phyloP scores from a whole-genome alignment of 2,888 invertebrate genomes.

The Crossocerus cetratus region DNA sequence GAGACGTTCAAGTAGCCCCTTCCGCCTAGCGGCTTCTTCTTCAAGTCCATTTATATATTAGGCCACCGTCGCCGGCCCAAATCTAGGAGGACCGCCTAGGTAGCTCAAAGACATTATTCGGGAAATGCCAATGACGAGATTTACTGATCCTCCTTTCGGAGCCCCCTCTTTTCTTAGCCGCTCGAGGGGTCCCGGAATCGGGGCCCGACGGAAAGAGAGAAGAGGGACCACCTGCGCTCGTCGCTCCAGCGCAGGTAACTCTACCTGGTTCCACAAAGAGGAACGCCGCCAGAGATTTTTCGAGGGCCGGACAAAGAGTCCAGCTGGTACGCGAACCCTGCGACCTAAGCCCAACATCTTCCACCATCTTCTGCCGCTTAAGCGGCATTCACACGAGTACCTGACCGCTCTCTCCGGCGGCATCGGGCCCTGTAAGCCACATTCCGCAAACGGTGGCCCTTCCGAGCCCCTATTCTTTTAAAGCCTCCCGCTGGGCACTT shows the following conservation, averaged over 20 bases:
- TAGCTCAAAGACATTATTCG: slow-evolving; percentile 12
- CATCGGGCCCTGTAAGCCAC: slow-evolving; percentile 11
- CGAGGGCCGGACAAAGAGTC: slow-evolving; percentile 52
- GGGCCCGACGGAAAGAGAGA: slow-evolving; percentile 24
- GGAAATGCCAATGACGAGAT: slow-evolving; percentile 34
- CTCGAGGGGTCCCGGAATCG: slow-evolving; percentile 17
- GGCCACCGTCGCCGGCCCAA: neutral
- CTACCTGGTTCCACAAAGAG: slow-evolving; percentile 44
- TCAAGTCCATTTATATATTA: slow-evolving; percentile 15
- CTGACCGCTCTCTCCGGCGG: slow-evolving; percentile 10
- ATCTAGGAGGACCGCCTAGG: slow-evolving; percentile 6
- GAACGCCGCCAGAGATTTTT: slow-evolving; percentile 45
- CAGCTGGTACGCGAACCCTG: slow-evolving; percentile 46
- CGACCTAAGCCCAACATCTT: slow-evolving; percentile 32
- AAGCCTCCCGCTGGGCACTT: slow-evolving; percentile 1
- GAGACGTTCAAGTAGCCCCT: slow-evolving; percentile 3
- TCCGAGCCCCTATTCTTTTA: slow-evolving; percentile 7
- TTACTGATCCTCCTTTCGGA: slow-evolving; percentile 14
- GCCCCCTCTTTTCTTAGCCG: slow-evolving; percentile 7
- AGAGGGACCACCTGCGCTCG: slow-evolving; percentile 52
- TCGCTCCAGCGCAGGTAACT: slow-evolving; percentile 45
- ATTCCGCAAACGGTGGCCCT: slow-evolving; percentile 11
- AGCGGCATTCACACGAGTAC: slow-evolving; percentile 35
- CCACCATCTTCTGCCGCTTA: slow-evolving; percentile 35
- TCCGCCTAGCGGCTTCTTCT: neutral